A percentile compares a stretch with the other conserved stretches of the same genome.
phyloP scores from a whole-genome alignment of 2,113 vertebrate genomes.

The Cololabis saira region DNA sequence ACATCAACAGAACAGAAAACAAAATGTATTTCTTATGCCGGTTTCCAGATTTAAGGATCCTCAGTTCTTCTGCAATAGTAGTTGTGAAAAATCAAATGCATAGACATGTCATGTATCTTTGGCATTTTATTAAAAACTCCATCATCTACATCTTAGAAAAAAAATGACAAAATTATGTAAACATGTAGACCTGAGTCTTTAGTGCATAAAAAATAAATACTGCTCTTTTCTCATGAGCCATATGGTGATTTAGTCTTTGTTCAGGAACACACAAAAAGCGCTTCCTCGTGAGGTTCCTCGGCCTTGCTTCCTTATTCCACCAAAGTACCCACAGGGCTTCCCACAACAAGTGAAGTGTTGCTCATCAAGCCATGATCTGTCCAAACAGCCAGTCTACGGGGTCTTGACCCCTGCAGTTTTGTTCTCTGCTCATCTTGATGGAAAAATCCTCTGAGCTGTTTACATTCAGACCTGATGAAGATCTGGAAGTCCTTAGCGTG shows the following conservation, averaged over 20 bases:
- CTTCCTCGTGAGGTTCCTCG: constrained; percentile 17
- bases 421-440: constrained; percentile 60
- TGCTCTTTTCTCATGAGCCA: constrained; percentile 2
- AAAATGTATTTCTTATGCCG: no score
- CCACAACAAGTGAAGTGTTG: constrained; percentile 18
- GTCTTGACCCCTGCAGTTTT: constrained; percentile 69
- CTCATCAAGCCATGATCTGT: constrained; percentile 67
- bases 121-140: constrained; percentile 56
- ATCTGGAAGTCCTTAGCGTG: constrained; percentile 57
- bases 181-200: constrained; percentile 47
- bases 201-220: constrained; percentile 59
- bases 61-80: not conserved
- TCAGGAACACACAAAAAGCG: not conserved
- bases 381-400: constrained; percentile 84
- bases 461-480: constrained; percentile 41
- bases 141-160: constrained; percentile 26
- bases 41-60: no score
- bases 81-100: not conserved
- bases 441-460: constrained; percentile 66
- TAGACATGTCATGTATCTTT: constrained; percentile 12
- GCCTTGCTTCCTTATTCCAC: constrained; percentile 13
- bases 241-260: no score
- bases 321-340: constrained; percentile 19
- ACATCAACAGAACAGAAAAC: no score
- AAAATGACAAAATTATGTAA: constrained; percentile 47